Conservation (phyloP, 1,140 invertebrate species). For the Drosophila bocqueti region DNA sequence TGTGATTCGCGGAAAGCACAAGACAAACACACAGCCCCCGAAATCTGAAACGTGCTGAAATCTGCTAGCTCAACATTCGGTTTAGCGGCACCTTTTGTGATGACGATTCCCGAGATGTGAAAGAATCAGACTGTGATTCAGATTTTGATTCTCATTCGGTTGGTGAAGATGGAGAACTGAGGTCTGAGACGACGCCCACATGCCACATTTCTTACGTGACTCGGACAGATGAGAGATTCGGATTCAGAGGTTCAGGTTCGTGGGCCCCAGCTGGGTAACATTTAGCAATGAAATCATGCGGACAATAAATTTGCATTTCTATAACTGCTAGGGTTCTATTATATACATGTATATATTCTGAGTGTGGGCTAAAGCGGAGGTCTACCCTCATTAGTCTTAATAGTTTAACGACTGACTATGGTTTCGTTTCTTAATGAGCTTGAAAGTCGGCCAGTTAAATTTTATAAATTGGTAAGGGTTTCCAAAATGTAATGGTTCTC, state of each 20-base stretch:
- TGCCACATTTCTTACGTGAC: conserved; percentile 55
- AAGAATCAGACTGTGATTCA: conserved; percentile 25
- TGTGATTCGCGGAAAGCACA: conserved; percentile 71
- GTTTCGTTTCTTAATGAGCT: conserved; percentile 64
- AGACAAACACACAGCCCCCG: conserved; percentile 66
- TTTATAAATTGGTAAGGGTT: conserved; percentile 64
- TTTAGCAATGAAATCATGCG: conserved; percentile 62
- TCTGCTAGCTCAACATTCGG: conserved; percentile 62
- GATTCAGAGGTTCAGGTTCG: conserved; percentile 22
- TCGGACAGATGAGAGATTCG: conserved; percentile 48
- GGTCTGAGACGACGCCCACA: conserved; percentile 59
- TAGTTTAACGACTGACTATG: conserved; percentile 70
- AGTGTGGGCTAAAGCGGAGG: background rate
- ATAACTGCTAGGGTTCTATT: conserved; percentile 19
- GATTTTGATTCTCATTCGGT: conserved; percentile 7
- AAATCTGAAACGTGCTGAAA: conserved; percentile 77
- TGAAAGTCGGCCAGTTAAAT: conserved; percentile 60
- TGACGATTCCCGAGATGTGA: conserved; percentile 27
- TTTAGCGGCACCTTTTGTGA: conserved; percentile 58
- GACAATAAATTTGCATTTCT: conserved; percentile 65
- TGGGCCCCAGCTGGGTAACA: conserved; percentile 51
- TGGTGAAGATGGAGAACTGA: background rate
- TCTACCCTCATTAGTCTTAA: conserved; percentile 82
- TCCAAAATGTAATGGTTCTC: background rate
- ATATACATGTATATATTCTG: background rate